Conservation (phyloP, 92 coral and sea anemone genomes). For the Porites cylindrica region DNA sequence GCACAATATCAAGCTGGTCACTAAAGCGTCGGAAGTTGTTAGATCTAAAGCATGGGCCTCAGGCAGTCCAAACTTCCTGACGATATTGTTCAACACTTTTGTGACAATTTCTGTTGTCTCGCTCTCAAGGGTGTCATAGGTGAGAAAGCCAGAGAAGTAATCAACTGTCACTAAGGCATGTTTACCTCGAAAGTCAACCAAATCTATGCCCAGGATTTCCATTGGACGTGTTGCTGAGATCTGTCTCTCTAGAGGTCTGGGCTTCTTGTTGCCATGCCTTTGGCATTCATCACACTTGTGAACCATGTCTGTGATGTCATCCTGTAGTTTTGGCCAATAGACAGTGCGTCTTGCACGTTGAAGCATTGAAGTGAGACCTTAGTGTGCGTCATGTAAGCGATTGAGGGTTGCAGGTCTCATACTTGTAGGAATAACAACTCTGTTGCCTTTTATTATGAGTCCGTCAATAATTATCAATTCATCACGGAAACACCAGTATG, state of each 20-base stretch:
- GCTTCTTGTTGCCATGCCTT: slow-evolving; percentile 70
- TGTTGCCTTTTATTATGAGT: slow-evolving; percentile 64
- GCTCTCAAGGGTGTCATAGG: slow-evolving; percentile 44
- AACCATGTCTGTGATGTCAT: slow-evolving; percentile 63
- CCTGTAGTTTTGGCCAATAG: slow-evolving; percentile 70
- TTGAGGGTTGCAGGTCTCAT: slow-evolving; percentile 66
- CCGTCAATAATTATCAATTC: slow-evolving; percentile 64
- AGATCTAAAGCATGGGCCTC: slow-evolving; percentile 74
- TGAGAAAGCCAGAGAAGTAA: slow-evolving; percentile 68
- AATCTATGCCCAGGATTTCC: slow-evolving; percentile 75
- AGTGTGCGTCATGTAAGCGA: slow-evolving; percentile 73
- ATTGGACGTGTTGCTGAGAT: slow-evolving; percentile 73
- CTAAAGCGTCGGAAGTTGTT: slow-evolving; percentile 52
- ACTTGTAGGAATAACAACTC: slow-evolving; percentile 55
- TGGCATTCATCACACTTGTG: slow-evolving; percentile 73
- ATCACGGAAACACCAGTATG: slow-evolving; percentile 65
- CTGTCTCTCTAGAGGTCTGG: slow-evolving; percentile 77
- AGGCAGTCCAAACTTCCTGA: slow-evolving; percentile 68
- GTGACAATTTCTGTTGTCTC: slow-evolving; percentile 49
- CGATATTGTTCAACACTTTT: slow-evolving; percentile 49
- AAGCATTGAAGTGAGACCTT: slow-evolving; percentile 66
- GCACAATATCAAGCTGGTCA: slow-evolving; percentile 62
- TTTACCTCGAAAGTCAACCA: slow-evolving; percentile 50
- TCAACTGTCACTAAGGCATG: slow-evolving; percentile 67
- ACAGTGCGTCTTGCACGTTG: slow-evolving; percentile 68